Evolutionary conservation across 2,797 vertebrate genomes (phyloP), one percentile per base, ranked within the genome.

Genomic region (Agapornis canus): DNA sequence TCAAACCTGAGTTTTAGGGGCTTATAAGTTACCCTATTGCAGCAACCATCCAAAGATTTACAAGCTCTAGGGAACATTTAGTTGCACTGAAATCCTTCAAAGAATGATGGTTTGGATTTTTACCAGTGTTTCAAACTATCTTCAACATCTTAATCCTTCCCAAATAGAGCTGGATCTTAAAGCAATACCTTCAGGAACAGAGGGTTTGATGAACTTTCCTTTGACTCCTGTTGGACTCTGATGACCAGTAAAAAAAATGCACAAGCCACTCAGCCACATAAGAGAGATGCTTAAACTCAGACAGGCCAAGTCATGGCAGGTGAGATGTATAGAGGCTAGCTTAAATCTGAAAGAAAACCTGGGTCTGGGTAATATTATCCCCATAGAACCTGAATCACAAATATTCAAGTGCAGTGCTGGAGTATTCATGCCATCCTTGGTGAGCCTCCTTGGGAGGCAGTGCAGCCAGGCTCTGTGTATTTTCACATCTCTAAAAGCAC

Each of bases 401-500:
- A 71, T 51, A 70, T 91, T 78, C 40, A 81, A 79, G 70, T 63
- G 39, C 22, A 9, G 31, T 39, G 76, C 85, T 65, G 64, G 40
- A 51, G 69, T 84, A 93, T 89, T 84, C 13, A 7, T 13, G 57
- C 56, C 35, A 63, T 63, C 32, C 56, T 84, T 22, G 0, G 48
- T 23, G 77, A 95, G 72, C 35, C 70, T 96, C 79, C 85, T 88
- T 81, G 80, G 93, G 76, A 96, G 94, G 79, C 42, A 90, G 64
- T 6, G n/a, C 92, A 93, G 95, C 49, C 94, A 96, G 91, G 40
- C 80, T 94, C 88, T 7, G 75, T 45, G 78, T 79, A 92, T 94
- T 96, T 96, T 96, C 90, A 88, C 92, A 95, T 96, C 94, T 95
- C 89, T 93, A 45, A 96, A 95, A 92, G 94, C 93, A 88, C 86